phyloP scores from a whole-genome alignment of 64 coral and sea anemone genomes.

The Actinia equina region DNA sequence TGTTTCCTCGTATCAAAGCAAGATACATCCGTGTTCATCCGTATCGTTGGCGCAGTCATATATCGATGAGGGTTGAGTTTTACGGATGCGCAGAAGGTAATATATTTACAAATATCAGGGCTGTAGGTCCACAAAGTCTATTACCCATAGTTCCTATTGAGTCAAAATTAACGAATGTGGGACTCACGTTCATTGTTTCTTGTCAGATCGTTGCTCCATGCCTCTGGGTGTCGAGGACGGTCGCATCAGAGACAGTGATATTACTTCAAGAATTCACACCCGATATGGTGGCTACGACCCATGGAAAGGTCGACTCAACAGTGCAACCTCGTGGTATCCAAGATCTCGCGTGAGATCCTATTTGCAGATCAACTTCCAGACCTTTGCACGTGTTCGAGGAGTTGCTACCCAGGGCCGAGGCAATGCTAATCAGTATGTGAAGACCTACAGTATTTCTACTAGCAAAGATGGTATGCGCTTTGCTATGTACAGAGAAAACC shows the following conservation, averaged over 20 bases:
- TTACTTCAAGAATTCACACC: background rate
- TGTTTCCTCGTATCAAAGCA: conserved; percentile 67
- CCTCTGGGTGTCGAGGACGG: conserved; percentile 62
- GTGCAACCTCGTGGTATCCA: conserved; percentile 47
- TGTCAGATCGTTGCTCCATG: conserved; percentile 44
- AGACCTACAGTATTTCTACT: conserved; percentile 48
- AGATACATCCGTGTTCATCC: conserved; percentile 76
- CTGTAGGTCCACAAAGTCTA: too few species aligned
- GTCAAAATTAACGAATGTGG: too few species aligned
- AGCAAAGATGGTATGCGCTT: conserved; percentile 64
- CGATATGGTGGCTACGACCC: conserved; percentile 51
- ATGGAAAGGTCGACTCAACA: conserved; percentile 60
- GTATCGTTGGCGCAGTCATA: conserved; percentile 63
- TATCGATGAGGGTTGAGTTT: conserved; percentile 76
- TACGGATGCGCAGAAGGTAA: conserved; percentile 76
- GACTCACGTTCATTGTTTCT: background rate
- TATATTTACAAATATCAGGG: background rate
- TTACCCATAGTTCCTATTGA: too few species aligned
- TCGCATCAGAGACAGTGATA: conserved; percentile 35
- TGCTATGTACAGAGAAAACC: conserved; percentile 50
- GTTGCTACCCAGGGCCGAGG: conserved; percentile 80
- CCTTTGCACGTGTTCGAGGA: conserved; percentile 52
- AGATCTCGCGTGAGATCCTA: conserved; percentile 28
- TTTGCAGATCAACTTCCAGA: conserved; percentile 74
- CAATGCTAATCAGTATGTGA: conserved; percentile 79